phyloP scores from a whole-genome alignment of 2,797 vertebrate species.

The Chiloscyllium punctatum region DNA sequence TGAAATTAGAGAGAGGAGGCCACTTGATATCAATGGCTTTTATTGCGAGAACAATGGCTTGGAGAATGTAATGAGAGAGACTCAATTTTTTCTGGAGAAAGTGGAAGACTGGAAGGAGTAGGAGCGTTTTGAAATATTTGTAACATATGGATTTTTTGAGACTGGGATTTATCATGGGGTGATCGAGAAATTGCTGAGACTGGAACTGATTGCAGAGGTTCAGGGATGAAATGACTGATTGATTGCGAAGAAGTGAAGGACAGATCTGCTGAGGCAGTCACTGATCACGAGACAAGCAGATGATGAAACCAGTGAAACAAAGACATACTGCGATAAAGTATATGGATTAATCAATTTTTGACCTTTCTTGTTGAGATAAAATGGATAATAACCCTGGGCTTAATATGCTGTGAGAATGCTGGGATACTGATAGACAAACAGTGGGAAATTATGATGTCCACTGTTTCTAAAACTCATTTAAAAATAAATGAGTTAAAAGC shows the following conservation, averaged over 20 bases:
- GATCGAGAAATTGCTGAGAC: not conserved
- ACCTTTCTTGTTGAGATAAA: not conserved
- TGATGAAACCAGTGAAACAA: not conserved
- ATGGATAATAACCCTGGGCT: not conserved
- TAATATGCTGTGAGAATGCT: not conserved
- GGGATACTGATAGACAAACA: not conserved
- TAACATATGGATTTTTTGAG: not conserved
- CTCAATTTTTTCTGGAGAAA: not conserved
- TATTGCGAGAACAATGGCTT: not conserved
- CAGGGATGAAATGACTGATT: slow-evolving; percentile 1
- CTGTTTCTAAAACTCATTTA: not conserved
- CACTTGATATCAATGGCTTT: not conserved
- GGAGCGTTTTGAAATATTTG: not conserved
- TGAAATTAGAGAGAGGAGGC: not conserved
- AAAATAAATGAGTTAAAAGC: not conserved
- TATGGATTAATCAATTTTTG: not conserved
- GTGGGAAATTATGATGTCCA: not conserved
- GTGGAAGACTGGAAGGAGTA: not conserved
- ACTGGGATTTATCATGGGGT: not conserved
- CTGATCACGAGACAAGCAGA: not conserved
- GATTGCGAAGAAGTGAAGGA: not conserved
- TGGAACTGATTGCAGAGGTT: not conserved
- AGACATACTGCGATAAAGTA: not conserved
- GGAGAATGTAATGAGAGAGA: not conserved
- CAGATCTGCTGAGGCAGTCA: not conserved